phyloP scores from a whole-genome alignment of 2,113 vertebrate species.

The Orcinus orca region DNA sequence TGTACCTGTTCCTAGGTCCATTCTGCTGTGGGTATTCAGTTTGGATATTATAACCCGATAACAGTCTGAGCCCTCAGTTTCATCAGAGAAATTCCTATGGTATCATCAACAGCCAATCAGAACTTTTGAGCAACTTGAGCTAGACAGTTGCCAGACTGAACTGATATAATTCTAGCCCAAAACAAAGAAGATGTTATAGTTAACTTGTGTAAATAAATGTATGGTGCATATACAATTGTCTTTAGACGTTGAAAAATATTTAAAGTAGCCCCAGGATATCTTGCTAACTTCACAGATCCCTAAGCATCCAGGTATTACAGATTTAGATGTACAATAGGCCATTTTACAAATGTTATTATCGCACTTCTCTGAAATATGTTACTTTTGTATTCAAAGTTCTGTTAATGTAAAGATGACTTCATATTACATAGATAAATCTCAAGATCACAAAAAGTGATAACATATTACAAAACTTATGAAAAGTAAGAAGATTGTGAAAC shows the following conservation, averaged over 20 bases:
- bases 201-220: neutral
- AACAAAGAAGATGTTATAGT: conserved; percentile 5
- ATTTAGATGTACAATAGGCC: neutral
- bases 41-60: neutral
- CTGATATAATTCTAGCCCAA: conserved; percentile 18
- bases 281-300: neutral
- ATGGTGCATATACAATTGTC: neutral
- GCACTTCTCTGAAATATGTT: neutral
- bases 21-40: neutral
- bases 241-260: conserved; percentile 25
- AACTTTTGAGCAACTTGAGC: neutral
- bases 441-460: neutral
- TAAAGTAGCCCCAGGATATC: neutral
- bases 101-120: neutral
- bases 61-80: neutral
- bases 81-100: neutral
- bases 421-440: neutral
- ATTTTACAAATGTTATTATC: neutral
- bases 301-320: neutral
- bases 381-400: neutral
- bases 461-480: neutral
- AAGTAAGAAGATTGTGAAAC: neutral
- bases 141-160: neutral
- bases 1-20: neutral
- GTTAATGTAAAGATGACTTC: neutral